These are phyloP conservation scores for Nemopilema nomurai DNA, from an alignment of 30 jellyfish, hydroid and myxozoan genomes.

Conservation along the genomic window DNA sequence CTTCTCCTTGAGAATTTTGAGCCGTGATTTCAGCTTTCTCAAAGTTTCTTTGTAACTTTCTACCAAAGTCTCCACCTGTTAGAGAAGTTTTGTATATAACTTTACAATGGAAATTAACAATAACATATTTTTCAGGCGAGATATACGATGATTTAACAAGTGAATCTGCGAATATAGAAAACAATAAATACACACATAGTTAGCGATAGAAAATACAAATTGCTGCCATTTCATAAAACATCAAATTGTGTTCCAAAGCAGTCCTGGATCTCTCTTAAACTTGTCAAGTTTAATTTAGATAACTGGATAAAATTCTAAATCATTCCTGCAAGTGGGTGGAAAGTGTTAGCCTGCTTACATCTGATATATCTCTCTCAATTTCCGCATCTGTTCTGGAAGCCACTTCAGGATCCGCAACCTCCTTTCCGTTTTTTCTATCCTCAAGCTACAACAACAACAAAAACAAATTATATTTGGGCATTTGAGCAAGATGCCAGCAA, in stretches of 20 bases:
- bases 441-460: background rate
- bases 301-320: too few species aligned
- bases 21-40: conserved; percentile 33
- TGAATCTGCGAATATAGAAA: too few species aligned
- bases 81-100: background rate
- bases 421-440: background rate
- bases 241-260: too few species aligned
- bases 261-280: background rate
- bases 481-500: too few species aligned
- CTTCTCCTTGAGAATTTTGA: conserved; percentile 41
- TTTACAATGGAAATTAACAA: too few species aligned
- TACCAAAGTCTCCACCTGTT: conserved; percentile 26
- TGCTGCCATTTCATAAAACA: too few species aligned
- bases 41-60: conserved; percentile 35
- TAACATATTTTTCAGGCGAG: too few species aligned
- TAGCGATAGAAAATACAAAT: too few species aligned
- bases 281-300: background rate
- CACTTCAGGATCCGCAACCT: background rate
- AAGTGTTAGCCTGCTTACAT: background rate
- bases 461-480: too few species aligned
- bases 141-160: too few species aligned
- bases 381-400: background rate
- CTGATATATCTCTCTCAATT: background rate
- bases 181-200: too few species aligned
- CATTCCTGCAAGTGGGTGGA: too few species aligned